Evolutionary conservation across 53 echinoderm and acorn worm species (phyloP), one percentile per base, ranked within the genome.

Genomic region (Stichopus horrens): DNA sequence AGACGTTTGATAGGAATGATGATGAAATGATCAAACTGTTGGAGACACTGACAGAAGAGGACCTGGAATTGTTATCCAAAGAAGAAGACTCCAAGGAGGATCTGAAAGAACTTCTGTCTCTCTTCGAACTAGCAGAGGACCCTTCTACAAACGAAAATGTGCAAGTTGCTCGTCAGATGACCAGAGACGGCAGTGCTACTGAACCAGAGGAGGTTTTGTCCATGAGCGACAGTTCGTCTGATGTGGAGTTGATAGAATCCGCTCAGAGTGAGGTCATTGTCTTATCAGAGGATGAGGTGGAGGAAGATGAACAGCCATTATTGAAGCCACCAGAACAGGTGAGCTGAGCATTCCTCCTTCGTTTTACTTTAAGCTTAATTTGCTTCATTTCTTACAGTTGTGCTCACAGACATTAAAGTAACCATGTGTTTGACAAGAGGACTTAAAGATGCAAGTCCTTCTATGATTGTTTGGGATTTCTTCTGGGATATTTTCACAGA

Each of bases 1-100:
- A 85, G 58, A 85, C 37, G 11, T 52, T 18, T 23, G 37, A 85
- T 14, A 10, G 51, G 51, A 37, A 85, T 14, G 68, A 67, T 9
- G 67, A 66, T n/a, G 68, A 66, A 67, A 85, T 85, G 85, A 85
- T 85, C 60, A 67, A 85, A 65, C 14, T 85, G 21, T 85, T 85
- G 14, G 85, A 85, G 52, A 66, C 23, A 22, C 52, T 85, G 37
- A 85, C 85, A 22, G 85, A 85, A 67, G 85, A 85, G 51, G 85
- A 85, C 52, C 8, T 85, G 65, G 85, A 63, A 59, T 23, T 85
- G 9, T 16, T 85, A 5, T 23, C 63, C 22, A 59, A 67, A 67
- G 54, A 79, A 53, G 85, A 85, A 66, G 71, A 71, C 71, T 71
- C 71, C 7, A 71, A 71, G 18, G 71, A 71, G 20, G 71, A 71